Evolutionary conservation across 1,140 invertebrate genomes (phyloP).

Genomic region (Mercenaria mercenaria): DNA sequence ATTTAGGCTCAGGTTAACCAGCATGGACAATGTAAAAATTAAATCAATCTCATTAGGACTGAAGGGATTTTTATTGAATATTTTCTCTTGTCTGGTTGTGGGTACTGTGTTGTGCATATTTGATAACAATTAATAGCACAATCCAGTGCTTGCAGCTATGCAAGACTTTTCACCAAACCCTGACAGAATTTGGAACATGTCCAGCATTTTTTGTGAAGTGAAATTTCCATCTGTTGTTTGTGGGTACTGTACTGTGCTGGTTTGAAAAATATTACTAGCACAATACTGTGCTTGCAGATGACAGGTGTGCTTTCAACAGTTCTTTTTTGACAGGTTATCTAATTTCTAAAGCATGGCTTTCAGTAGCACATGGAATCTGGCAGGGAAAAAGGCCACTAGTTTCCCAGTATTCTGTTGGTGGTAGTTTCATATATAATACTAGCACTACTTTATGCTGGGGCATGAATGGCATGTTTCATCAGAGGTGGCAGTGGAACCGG

Average conservation of each 20-base stretch:
- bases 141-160: slow-evolving; percentile 57
- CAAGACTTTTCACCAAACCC: not conserved
- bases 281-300: slow-evolving; percentile 61
- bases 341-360: too few relatives aligned
- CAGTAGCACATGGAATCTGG: too few relatives aligned
- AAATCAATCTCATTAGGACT: too few relatives aligned
- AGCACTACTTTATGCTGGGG: slow-evolving; percentile 56
- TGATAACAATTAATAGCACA: slow-evolving; percentile 31
- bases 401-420: slow-evolving; percentile 28
- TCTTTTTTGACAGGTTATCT: not conserved
- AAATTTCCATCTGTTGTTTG: not conserved
- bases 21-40: too few relatives aligned
- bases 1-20: too few relatives aligned
- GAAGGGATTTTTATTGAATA: not conserved
- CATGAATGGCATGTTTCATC: not conserved
- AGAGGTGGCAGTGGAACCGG: too few relatives aligned
- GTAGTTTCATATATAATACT: not conserved
- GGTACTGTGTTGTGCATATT: slow-evolving; percentile 48
- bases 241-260: slow-evolving; percentile 60
- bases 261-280: slow-evolving; percentile 53
- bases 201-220: too few relatives aligned
- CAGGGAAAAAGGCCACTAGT: not conserved
- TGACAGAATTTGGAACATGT: too few relatives aligned
- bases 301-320: not conserved
- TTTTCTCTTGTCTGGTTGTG: not conserved